These are phyloP conservation scores for Etia nguti DNA, from an alignment of 2,113 vertebrate species.

Conservation along the genomic window DNA sequence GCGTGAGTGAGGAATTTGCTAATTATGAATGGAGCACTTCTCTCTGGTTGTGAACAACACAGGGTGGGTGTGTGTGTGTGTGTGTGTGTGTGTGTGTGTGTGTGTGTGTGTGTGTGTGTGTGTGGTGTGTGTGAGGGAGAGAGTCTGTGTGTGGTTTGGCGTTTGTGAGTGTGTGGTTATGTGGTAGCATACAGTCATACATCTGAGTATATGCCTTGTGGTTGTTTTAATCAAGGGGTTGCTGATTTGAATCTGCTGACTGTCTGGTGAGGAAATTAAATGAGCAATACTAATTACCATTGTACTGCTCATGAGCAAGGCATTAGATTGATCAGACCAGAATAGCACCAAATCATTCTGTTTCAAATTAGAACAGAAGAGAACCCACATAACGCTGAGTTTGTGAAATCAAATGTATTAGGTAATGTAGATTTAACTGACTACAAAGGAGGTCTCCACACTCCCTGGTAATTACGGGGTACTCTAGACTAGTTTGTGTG, in stretches of 20 bases:
- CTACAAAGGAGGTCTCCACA: not conserved
- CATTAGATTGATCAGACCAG: not conserved
- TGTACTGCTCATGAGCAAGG: not conserved
- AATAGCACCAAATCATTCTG: not conserved
- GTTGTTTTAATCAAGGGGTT: not conserved
- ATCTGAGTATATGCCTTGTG: not conserved
- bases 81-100: not conserved
- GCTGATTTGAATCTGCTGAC: not conserved
- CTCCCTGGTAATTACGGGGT: not conserved
- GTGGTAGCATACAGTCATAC: not conserved
- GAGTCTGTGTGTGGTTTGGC: not conserved
- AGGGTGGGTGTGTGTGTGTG: not conserved
- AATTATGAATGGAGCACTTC: constrained; percentile 75
- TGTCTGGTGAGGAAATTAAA: not conserved
- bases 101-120: not conserved
- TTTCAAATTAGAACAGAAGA: not conserved
- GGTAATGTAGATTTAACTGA: not conserved
- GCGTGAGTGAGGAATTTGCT: constrained; percentile 73
- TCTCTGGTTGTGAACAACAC: constrained; percentile 42
- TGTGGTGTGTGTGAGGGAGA: not conserved
- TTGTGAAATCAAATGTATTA: not conserved
- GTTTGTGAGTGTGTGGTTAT: not conserved
- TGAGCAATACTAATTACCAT: not conserved
- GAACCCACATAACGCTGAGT: not conserved
- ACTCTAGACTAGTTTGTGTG: not conserved